Evolutionary conservation across 2,888 invertebrate species (phyloP), one percentile per base, ranked within the genome.

Genomic region (Drosophila quinaria): DNA sequence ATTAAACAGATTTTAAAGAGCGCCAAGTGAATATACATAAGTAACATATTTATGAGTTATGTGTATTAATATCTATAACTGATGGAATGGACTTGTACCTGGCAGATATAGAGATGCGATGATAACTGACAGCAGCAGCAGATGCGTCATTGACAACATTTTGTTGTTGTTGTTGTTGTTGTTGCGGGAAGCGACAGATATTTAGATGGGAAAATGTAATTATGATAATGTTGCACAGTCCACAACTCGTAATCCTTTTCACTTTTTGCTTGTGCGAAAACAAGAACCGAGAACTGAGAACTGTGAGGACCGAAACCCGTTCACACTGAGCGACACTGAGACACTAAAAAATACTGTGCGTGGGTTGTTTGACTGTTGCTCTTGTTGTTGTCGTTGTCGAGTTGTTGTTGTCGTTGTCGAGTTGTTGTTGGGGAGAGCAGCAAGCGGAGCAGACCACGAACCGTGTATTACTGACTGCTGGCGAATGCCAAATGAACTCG

Each of bases 341-440:
- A 75, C 55, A 81, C 86, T 85, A 65, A 81, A 75, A 60, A 29
- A 29, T 25, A 81, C 83, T 80, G 62, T 86, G 86, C 81, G 81
- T 81, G 81, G 81, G 81, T 42, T 80, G 81, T 59, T 74, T 65
- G 75, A 56, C 64, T 74, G 69, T 50, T 60, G 33, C 19, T 51
- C 44, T 37, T 25, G 50, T 59, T 29, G 54, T 42, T 33, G 46
- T 31, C 3, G 31, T 25, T n/a, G n/a, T n/a, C n/a, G n/a, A n/a
- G n/a, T n/a, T n/a, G 31, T 51, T 46, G 25, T 4, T 37, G 49
- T 42, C 17, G 50, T 13, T 29, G 46, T 42, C n/a, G 49, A 37
- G 49, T 42, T 19, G 50, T 13, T 29, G 46, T 42, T 11, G 49
- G 31, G 37, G 37, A 78, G 65, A 51, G 74, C 73, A 58, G 47